These are phyloP conservation scores for Ivindomyrus marchei DNA, from an alignment of 2,113 vertebrate species.

Conservation along the genomic window DNA sequence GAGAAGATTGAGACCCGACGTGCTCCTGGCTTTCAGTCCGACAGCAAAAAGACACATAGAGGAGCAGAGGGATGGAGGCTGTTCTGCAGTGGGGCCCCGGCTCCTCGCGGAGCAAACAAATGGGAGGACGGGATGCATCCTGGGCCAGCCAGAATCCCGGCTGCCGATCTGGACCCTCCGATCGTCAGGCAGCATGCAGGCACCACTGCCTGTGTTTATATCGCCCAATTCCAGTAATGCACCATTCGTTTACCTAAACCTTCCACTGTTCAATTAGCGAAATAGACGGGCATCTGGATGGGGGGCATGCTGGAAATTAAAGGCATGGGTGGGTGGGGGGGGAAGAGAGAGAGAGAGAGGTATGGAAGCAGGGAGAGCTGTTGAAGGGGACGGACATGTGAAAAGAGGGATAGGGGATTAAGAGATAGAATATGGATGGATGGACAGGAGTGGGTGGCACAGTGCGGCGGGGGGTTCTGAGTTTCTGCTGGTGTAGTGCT, in stretches of 20 bases:
- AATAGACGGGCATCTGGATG: slow-evolving; percentile 8
- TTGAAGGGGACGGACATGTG: neutral
- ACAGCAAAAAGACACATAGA: neutral
- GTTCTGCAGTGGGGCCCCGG: neutral
- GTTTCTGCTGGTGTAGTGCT: neutral
- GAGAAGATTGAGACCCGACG: too few species aligned
- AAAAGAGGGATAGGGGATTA: neutral
- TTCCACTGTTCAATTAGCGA: slow-evolving; percentile 1
- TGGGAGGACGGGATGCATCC: neutral
- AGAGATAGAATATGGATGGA: neutral
- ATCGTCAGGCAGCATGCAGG: neutral
- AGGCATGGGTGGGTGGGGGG: neutral
- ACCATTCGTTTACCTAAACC: slow-evolving; percentile 4
- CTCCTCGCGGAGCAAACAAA: neutral
- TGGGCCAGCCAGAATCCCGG: neutral
- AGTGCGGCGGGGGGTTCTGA: neutral
- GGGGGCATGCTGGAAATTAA: neutral
- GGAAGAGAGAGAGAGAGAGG: neutral
- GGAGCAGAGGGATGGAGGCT: neutral
- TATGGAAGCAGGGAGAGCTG: neutral
- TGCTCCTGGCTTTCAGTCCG: neutral
- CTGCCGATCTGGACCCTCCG: neutral
- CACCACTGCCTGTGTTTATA: neutral
- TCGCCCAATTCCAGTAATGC: neutral
- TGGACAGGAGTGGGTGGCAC: neutral